These are phyloP conservation scores for Brachionus koreanus DNA, from an alignment of 1,140 invertebrate genomes.

Conservation along the genomic window DNA sequence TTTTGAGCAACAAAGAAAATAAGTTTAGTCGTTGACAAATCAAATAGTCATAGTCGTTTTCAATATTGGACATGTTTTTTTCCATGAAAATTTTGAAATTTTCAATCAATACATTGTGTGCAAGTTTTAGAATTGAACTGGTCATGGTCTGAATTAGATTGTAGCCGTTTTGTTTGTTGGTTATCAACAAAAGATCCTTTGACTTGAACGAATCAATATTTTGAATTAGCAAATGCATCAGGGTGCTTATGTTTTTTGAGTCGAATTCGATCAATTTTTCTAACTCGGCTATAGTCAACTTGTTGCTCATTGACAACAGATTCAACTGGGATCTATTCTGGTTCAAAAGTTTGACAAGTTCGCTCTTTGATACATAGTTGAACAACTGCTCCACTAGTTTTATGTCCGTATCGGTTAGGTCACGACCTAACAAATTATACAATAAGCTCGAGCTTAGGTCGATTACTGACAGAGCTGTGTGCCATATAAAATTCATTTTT, in stretches of 20 bases:
- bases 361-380: background rate
- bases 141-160: slow-evolving; percentile 22
- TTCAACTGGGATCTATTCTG: background rate
- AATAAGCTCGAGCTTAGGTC: slow-evolving; percentile 15
- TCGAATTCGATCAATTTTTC: background rate
- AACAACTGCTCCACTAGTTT: slow-evolving; percentile 29
- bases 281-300: background rate
- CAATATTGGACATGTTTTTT: background rate
- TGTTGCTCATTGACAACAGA: background rate
- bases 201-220: background rate
- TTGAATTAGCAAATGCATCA: background rate
- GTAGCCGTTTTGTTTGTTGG: slow-evolving; percentile 9
- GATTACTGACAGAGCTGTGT: slow-evolving; percentile 20
- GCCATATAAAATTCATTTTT: slow-evolving; percentile 41
- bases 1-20: background rate
- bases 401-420: slow-evolving; percentile 26
- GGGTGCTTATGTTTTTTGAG: background rate
- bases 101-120: background rate
- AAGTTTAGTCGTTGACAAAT: background rate
- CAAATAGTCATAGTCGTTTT: background rate
- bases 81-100: background rate
- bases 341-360: background rate
- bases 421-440: slow-evolving; percentile 28
- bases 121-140: background rate
- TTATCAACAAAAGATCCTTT: slow-evolving; percentile 20